Conservation (phyloP, 53 echinoderm and acorn worm species). For the Crossaster papposus region DNA sequence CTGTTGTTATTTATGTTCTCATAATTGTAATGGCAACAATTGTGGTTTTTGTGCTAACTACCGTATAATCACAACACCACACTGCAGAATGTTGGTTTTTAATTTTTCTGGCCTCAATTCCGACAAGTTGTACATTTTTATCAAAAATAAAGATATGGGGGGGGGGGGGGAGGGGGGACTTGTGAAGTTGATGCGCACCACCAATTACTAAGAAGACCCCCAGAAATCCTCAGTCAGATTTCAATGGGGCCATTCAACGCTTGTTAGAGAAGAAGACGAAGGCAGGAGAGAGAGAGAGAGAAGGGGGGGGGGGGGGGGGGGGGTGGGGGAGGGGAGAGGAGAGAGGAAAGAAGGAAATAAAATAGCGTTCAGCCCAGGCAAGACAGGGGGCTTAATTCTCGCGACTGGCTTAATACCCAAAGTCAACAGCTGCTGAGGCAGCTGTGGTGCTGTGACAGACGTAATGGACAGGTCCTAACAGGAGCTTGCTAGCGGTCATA, state of each 20-base stretch:
- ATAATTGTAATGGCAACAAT: too few species aligned
- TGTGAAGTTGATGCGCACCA: neutral
- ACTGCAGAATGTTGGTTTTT: too few species aligned
- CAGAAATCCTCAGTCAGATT: conserved; percentile 27
- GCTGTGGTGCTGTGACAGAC: conserved; percentile 56
- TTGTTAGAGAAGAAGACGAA: conserved; percentile 6
- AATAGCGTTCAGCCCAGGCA: conserved; percentile 42
- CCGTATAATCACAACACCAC: too few species aligned
- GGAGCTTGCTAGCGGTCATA: conserved; percentile 51
- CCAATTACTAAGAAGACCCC: conserved; percentile 39
- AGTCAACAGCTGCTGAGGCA: conserved; percentile 57
- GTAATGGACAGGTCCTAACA: conserved; percentile 36
- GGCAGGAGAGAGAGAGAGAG: neutral
- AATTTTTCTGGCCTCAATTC: too few species aligned
- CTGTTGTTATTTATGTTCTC: too few species aligned
- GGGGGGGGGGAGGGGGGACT: too few species aligned
- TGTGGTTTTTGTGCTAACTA: too few species aligned
- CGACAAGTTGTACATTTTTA: too few species aligned
- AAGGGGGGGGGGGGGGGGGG: neutral
- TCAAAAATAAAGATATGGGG: too few species aligned
- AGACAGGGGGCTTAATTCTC: conserved; percentile 63
- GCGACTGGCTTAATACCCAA: conserved; percentile 55
- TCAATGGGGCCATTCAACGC: conserved; percentile 41
- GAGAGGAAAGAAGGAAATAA: neutral
- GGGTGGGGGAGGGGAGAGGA: neutral